phyloP scores from a whole-genome alignment of 2,888 invertebrate species.

The Rotaria sp. region DNA sequence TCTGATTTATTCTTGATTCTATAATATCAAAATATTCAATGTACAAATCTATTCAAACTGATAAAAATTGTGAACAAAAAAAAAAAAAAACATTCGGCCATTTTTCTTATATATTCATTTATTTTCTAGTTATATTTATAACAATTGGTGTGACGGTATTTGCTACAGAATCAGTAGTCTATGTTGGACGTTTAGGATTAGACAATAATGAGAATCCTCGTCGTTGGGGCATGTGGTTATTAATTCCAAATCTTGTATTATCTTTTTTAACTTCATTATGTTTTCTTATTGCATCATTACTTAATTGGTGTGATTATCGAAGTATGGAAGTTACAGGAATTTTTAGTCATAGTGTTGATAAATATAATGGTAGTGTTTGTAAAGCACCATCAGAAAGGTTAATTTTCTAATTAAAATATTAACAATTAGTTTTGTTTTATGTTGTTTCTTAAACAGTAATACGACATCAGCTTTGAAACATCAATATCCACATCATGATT shows the following conservation, averaged over 20 bases:
- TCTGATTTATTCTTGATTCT: no score
- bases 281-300: not conserved
- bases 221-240: not conserved
- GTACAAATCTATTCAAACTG: no score
- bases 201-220: not conserved
- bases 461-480: not conserved
- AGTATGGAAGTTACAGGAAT: not conserved
- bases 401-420: not conserved
- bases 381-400: not conserved
- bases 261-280: not conserved
- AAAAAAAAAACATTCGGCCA: no score
- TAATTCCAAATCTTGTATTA: not conserved
- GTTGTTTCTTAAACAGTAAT: not conserved
- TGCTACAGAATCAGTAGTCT: not conserved
- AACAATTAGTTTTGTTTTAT: no score
- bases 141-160: not conserved
- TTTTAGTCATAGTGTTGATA: not conserved
- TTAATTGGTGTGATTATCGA: not conserved
- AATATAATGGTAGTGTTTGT: not conserved
- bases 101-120: not conserved
- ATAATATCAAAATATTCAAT: no score
- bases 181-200: not conserved
- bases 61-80: no score
- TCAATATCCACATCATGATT: not conserved
- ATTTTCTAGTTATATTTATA: not conserved